Base-by-base conservation (phyloP, 2,888 invertebrate genomes). In the Choreutis nemorana region DNA sequence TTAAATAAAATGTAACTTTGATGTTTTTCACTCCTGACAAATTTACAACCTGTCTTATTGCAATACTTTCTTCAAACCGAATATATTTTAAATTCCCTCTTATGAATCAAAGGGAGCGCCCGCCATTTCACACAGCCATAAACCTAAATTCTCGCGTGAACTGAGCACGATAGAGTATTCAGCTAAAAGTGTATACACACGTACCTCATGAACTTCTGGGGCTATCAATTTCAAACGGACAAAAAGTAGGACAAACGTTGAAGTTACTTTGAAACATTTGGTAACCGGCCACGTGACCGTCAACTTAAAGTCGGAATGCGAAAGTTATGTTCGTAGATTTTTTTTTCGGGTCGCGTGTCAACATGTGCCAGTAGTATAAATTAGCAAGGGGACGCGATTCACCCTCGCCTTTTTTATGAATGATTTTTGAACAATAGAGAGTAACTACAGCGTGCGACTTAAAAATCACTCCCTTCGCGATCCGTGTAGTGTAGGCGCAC, bases 351-450 rank as follows among this genome's bases (percentile, higher is more conserved):
- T 53, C 73, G 68, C 75, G 77, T 75, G 78, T 75, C 78, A 68
- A 70, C 77, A 72, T 75, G 73, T 68, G 78, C 72, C 58, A 54
- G 57, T 48, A 61, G 64, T 72, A 56, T 63, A 77, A 78, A 77
- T 78, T 78, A 77, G 73, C 75, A 62, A 58, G 73, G 77, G 77
- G 62, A 55, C 58, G 54, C 47, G 42, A 44, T 51, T 60, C 65
- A 62, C 77, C 77, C 77, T 72, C 62, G 66, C 70, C 50, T 73
- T 67, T 67, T 73, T 67, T 61, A 58, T 66, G 63, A 68, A 71
- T 68, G 58, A 64, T 61, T 55, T 63, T 66, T 54, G 63, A 77
- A 77, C 77, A 77, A 77, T 75, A 55, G 67, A 42, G 38, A 55
- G 54, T 73, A 75, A 77, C 77, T 73, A 78, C 56, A 51, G 65